phyloP scores from a whole-genome alignment of 1,140 invertebrate species.

The Myzus persicae region DNA sequence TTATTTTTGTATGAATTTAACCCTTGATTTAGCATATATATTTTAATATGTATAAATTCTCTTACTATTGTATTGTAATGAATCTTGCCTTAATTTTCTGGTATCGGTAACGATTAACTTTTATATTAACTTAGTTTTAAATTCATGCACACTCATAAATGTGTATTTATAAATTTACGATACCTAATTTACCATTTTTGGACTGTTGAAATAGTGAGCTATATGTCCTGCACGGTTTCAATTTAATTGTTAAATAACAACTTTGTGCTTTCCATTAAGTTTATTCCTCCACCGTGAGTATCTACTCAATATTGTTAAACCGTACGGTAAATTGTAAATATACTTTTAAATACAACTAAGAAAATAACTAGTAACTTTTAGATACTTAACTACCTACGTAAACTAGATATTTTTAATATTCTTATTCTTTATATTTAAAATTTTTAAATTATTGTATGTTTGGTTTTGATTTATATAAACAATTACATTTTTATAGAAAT shows the following conservation, averaged over 20 bases:
- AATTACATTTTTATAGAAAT: slow-evolving; percentile 41
- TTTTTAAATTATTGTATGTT: background rate
- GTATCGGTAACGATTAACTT: background rate
- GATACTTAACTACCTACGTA: slow-evolving; percentile 27
- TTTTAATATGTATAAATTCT: background rate
- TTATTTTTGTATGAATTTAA: slow-evolving; percentile 42
- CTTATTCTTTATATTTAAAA: slow-evolving; percentile 36
- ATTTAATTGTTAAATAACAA: slow-evolving; percentile 6
- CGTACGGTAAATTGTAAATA: background rate
- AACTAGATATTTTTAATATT: slow-evolving; percentile 13
- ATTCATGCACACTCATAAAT: background rate
- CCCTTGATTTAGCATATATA: background rate
- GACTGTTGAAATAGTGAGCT: background rate
- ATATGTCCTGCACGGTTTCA: background rate
- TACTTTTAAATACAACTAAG: slow-evolving; percentile 21
- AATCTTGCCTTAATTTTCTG: slow-evolving; percentile 34
- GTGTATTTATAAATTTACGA: background rate
- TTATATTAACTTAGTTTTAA: slow-evolving; percentile 13
- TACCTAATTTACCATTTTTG: background rate
- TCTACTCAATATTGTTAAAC: slow-evolving; percentile 15
- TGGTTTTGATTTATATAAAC: slow-evolving; percentile 1
- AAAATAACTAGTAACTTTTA: slow-evolving; percentile 20
- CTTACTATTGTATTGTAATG: background rate
- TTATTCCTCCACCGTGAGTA: background rate
- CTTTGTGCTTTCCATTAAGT: background rate